phyloP scores from a whole-genome alignment of 2,888 invertebrate genomes.

The Alentia gelatinosa region DNA sequence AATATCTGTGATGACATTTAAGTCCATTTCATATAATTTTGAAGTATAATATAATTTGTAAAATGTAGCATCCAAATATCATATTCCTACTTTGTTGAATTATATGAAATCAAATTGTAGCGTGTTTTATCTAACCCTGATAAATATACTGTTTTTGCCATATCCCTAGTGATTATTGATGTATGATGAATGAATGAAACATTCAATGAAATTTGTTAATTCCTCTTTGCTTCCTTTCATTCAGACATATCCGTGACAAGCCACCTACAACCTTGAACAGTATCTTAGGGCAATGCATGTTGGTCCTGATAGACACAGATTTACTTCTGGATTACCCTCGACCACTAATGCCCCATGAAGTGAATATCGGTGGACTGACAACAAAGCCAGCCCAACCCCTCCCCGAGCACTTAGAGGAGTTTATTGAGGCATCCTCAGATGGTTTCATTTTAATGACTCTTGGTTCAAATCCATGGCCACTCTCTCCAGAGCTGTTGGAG shows the following conservation, averaged over 20 bases:
- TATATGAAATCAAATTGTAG: background rate
- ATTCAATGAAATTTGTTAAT: no score
- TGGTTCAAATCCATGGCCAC: conserved; percentile 1
- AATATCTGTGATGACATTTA: no score
- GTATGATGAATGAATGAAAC: no score
- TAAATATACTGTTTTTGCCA: conserved; percentile 39
- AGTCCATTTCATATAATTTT: no score
- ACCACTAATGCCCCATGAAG: conserved; percentile 58
- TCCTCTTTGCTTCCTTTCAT: no score
- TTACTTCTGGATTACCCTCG: conserved; percentile 56
- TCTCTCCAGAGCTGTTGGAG: background rate
- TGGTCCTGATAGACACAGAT: conserved; percentile 57
- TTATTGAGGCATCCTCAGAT: background rate
- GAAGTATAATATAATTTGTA: no score
- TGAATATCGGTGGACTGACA: conserved; percentile 56
- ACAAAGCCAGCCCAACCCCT: conserved; percentile 55
- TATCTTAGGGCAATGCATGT: conserved; percentile 6
- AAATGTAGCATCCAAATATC: background rate
- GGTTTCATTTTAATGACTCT: conserved; percentile 57
- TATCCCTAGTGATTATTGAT: conserved; percentile 2
- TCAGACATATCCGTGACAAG: conserved; percentile 40
- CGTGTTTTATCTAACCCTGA: conserved; percentile 36
- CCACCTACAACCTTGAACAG: background rate
- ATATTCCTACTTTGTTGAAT: conserved; percentile 28
- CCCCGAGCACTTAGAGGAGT: conserved; percentile 42